phyloP scores from a whole-genome alignment of 2,797 vertebrate species.

The Choloepus didactylus region DNA sequence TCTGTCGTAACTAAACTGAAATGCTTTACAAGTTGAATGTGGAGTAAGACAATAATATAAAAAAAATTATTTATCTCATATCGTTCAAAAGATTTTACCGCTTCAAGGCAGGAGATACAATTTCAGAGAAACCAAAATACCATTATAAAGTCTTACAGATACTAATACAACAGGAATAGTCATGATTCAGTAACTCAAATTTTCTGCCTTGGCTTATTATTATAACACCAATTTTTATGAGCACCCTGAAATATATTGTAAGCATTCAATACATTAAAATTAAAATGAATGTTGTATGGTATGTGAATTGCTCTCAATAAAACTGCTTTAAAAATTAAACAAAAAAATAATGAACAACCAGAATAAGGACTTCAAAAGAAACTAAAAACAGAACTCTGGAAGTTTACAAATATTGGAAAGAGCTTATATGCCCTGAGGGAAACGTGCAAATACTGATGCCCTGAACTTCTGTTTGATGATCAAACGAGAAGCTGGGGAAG shows the following conservation, averaged over 20 bases:
- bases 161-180: constrained; percentile 4
- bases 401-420: not conserved
- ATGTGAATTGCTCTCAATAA: too few relatives aligned
- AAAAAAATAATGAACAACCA: not conserved
- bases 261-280: not conserved
- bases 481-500: not conserved
- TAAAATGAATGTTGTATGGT: too few relatives aligned
- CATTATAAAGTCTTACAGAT: constrained; percentile 9
- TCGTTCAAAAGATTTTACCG: constrained; percentile 11
- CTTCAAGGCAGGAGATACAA: not conserved
- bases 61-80: not conserved
- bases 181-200: not conserved
- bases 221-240: not conserved
- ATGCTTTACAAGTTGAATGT: constrained; percentile 17
- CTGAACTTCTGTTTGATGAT: not conserved
- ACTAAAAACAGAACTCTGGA: constrained; percentile 13
- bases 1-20: not conserved
- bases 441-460: not conserved
- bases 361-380: not conserved
- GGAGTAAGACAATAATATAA: not conserved
- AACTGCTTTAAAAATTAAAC: too few relatives aligned
- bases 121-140: constrained; percentile 37
- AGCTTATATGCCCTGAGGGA: not conserved
- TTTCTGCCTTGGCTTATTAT: constrained; percentile 25
- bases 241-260: not conserved